Evolutionary conservation across 64 coral and sea anemone genomes (phyloP), one percentile per base, ranked within the genome.

Genomic region (Hydrozoanthus tunicans): DNA sequence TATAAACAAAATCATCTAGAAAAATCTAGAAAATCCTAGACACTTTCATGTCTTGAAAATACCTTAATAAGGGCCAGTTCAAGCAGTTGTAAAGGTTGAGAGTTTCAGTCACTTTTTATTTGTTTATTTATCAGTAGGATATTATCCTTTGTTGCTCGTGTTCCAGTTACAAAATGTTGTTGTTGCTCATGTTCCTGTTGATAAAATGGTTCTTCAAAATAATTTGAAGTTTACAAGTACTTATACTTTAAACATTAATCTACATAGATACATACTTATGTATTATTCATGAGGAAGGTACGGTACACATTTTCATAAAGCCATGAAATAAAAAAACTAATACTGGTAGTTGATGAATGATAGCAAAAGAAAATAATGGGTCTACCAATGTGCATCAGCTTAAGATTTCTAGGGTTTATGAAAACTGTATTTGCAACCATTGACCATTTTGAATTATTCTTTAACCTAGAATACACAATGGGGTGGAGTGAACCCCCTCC

Each of bases 51-150:
- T 59, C 77, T 79, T 79, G 77, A 79, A 79, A 79, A 67, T 67
- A 67, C 64, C 3, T 67, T 67, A 67, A 10, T 67, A 67, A 79
- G 53, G 77, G 77, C 77, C 77, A 79, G 51, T 79, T 79, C 77
- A 79, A 79, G 77, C 77, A 79, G 27, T 79, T 79, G 77, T 79
- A 79, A 79, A 79, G 77, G 77, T 79, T 79, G 77, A 79, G 77
- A 79, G 77, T 79, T 79, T 79, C 51, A 79, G 77, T 79, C 77
- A 79, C 77, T 79, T 79, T 79, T 79, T 79, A 79, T 79, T 79
- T 79, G 77, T 79, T 79, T 79, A 79, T 79, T 79, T 79, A 79
- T 58, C 77, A 79, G 77, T 73, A 73, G 25, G 70, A 73, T 73
- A 73, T 73, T 73, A 73, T 73, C 70, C 70, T 73, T 73, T 73